A percentile compares a stretch with the other conserved stretches of the same genome.
Evolutionary conservation across 2,113 vertebrate species (phyloP).

Genomic region (Ifrita kowaldi): DNA sequence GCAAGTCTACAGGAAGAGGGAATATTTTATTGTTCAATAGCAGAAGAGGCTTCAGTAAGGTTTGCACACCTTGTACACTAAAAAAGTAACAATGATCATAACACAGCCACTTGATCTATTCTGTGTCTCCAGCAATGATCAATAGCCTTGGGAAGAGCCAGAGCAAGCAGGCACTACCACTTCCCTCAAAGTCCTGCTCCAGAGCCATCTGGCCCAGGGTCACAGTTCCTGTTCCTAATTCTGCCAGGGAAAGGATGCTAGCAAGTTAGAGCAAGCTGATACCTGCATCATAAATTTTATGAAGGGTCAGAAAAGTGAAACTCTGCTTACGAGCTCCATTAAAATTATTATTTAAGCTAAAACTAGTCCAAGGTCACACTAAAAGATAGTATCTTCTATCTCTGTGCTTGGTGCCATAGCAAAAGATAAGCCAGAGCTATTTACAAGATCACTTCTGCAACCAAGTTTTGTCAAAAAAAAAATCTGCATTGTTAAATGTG

Average conservation of each 20-base stretch:
- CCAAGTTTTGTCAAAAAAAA: not conserved
- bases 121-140: not conserved
- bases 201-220: not conserved
- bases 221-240: not conserved
- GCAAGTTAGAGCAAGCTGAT: not conserved
- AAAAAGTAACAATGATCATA: not conserved
- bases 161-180: not conserved
- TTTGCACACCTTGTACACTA: not conserved
- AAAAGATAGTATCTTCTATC: not conserved
- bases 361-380: not conserved
- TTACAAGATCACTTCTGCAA: not conserved
- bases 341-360: not conserved
- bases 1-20: not conserved
- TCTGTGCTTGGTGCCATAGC: not conserved
- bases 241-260: not conserved
- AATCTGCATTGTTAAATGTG: not conserved
- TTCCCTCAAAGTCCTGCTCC: not conserved
- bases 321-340: not conserved
- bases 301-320: not conserved
- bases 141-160: not conserved
- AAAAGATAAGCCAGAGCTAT: not conserved
- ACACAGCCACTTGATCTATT: not conserved
- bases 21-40: not conserved
- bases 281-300: not conserved
- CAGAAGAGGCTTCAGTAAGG: not conserved